Conservation (phyloP, 2,888 invertebrate species). For the Drosophila rellima region DNA sequence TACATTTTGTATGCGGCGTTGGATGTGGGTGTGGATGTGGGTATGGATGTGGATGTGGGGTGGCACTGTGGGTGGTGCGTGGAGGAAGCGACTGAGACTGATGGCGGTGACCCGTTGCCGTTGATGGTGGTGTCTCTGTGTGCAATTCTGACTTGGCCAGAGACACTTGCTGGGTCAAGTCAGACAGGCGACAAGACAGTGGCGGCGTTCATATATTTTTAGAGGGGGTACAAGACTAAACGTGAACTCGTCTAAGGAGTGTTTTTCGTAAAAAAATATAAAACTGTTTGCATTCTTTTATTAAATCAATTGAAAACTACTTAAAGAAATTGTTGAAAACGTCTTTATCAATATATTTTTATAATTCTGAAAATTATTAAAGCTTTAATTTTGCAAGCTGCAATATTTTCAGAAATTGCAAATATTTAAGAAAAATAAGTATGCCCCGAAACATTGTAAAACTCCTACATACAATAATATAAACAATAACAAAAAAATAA, state of each 20-base stretch:
- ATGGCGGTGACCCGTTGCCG: conserved; percentile 8
- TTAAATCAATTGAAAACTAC: too few species aligned
- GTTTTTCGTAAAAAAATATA: too few species aligned
- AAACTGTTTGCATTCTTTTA: too few species aligned
- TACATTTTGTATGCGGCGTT: conserved; percentile 73
- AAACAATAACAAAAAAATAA: too few species aligned
- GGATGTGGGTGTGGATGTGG: conserved; percentile 25
- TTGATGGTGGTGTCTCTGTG: conserved; percentile 30
- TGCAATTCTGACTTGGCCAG: conserved; percentile 21
- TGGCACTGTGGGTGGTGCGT: not conserved
- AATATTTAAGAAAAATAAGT: too few species aligned
- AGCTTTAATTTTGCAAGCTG: too few species aligned
- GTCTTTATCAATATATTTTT: too few species aligned
- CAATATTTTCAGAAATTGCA: too few species aligned
- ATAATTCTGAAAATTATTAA: too few species aligned
- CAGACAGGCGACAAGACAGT: conserved; percentile 16
- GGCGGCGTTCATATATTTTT: not conserved
- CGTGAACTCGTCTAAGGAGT: not conserved
- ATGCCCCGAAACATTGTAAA: too few species aligned
- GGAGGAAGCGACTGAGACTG: not conserved
- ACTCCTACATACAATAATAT: too few species aligned
- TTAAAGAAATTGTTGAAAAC: too few species aligned
- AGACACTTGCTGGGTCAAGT: conserved; percentile 29
- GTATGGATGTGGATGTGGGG: conserved; percentile 5
- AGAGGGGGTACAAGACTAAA: conserved; percentile 2